Evolutionary conservation across 2,797 vertebrate genomes (phyloP).

Genomic region (Gymnoscopelus microlampas): DNA sequence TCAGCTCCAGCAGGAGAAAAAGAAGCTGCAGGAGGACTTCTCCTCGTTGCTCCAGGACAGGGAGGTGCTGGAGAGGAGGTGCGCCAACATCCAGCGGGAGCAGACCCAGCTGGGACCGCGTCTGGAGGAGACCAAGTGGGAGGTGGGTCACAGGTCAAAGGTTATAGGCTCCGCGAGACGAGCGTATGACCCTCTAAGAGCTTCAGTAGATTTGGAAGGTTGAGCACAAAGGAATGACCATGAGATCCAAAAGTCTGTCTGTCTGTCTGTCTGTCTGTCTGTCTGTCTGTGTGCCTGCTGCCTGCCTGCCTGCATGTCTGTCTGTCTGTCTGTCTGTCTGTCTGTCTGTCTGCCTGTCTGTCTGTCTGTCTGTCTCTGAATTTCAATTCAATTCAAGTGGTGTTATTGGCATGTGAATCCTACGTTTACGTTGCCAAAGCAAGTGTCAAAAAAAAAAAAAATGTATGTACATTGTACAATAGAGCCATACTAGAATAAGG

Average conservation of each 20-base stretch:
- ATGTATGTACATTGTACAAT: too few relatives aligned
- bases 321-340: too few relatives aligned
- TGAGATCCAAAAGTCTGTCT: not conserved
- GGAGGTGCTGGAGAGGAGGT: slow-evolving; percentile 91
- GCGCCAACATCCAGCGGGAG: slow-evolving; percentile 92
- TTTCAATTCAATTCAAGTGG: too few relatives aligned
- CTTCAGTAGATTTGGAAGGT: not conserved
- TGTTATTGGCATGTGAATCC: too few relatives aligned
- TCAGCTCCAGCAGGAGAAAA: slow-evolving; percentile 97
- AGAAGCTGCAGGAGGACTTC: slow-evolving; percentile 96
- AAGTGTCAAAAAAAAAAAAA: too few relatives aligned
- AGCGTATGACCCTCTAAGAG: not conserved
- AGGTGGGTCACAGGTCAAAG: slow-evolving; percentile 77
- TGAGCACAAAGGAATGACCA: not conserved
- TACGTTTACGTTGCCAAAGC: too few relatives aligned
- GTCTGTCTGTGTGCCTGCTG: too few relatives aligned
- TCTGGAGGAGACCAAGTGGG: slow-evolving; percentile 98
- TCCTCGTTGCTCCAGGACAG: slow-evolving; percentile 93
- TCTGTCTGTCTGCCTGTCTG: too few relatives aligned
- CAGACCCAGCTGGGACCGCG: slow-evolving; percentile 94
- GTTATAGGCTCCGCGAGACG: not conserved
- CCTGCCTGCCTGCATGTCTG: too few relatives aligned
- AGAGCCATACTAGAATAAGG: too few relatives aligned
- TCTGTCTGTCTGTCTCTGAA: too few relatives aligned
- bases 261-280: not conserved